A percentile compares a stretch with the other conserved stretches of the same genome.
Conservation (phyloP, 2,113 vertebrate species). For the Dasyurus viverrinus region DNA sequence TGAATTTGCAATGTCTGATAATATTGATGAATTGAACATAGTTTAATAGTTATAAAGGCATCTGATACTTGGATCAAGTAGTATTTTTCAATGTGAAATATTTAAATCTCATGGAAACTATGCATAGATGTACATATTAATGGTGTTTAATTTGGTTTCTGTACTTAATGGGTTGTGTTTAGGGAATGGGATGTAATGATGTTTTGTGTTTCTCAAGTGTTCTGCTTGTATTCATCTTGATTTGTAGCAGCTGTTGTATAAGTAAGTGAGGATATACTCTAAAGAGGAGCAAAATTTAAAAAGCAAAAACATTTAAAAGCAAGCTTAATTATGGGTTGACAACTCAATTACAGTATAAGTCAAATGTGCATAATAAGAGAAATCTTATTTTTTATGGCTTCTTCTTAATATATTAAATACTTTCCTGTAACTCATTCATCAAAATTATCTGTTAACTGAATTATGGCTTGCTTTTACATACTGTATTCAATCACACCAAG, state of each 20-base stretch:
- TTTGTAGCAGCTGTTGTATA: constrained; percentile 53
- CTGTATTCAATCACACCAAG: background rate
- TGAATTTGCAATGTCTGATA: constrained; percentile 12
- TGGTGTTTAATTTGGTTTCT: background rate
- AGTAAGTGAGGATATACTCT: constrained; percentile 45
- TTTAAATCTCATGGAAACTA: background rate
- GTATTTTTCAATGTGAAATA: background rate
- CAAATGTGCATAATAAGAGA: background rate
- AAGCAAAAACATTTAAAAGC: constrained; percentile 30
- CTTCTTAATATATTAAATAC: constrained; percentile 44
- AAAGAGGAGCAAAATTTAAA: constrained; percentile 60
- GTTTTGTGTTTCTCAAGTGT: constrained; percentile 17
- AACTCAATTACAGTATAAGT: constrained; percentile 52
- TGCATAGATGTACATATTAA: constrained; percentile 8
- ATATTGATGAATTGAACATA: background rate
- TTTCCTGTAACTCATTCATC: constrained; percentile 6
- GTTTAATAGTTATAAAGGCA: constrained; percentile 14
- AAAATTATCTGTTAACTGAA: constrained; percentile 26
- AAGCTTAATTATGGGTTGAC: constrained; percentile 55
- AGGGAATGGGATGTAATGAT: background rate
- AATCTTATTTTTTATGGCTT: background rate
- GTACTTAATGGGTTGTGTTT: constrained; percentile 10
- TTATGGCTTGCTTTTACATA: constrained; percentile 42
- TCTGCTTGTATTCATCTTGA: constrained; percentile 9
- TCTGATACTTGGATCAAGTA: background rate